Conservation (phyloP, 2,888 invertebrate species). For the Heteromyza rotundicornis region DNA sequence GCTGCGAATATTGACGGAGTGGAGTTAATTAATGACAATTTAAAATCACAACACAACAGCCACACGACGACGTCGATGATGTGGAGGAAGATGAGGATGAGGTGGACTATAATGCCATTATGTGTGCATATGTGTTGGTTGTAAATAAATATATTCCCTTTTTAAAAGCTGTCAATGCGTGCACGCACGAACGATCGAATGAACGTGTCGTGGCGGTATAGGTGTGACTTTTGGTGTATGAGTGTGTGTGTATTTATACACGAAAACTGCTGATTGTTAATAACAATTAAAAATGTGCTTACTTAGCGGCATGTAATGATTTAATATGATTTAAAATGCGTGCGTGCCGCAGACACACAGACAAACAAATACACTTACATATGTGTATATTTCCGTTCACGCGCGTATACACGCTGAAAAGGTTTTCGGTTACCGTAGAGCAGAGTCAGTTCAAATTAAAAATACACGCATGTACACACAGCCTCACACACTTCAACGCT, state of each 20-base stretch:
- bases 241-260: background rate
- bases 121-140: background rate
- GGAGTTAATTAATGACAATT: conserved; percentile 57
- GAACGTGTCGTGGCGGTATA: background rate
- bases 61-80: conserved; percentile 40
- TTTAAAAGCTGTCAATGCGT: conserved; percentile 4
- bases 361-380: background rate
- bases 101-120: conserved; percentile 7
- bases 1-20: background rate
- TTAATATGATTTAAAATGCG: conserved; percentile 35
- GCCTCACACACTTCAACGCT: conserved; percentile 32
- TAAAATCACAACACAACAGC: conserved; percentile 55
- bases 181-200: background rate
- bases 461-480: conserved; percentile 17
- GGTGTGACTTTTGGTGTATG: background rate
- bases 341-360: too few species aligned
- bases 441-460: conserved; percentile 10
- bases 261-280: conserved; percentile 39
- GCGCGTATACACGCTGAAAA: conserved; percentile 4
- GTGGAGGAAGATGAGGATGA: conserved; percentile 37
- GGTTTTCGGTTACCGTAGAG: background rate
- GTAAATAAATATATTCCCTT: background rate
- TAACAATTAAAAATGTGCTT: conserved; percentile 54
- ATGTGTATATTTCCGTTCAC: background rate
- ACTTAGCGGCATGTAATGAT: conserved; percentile 52